Evolutionary conservation across 2,888 invertebrate species (phyloP), one percentile per base, ranked within the genome.

Genomic region (Xiphydria camelus): DNA sequence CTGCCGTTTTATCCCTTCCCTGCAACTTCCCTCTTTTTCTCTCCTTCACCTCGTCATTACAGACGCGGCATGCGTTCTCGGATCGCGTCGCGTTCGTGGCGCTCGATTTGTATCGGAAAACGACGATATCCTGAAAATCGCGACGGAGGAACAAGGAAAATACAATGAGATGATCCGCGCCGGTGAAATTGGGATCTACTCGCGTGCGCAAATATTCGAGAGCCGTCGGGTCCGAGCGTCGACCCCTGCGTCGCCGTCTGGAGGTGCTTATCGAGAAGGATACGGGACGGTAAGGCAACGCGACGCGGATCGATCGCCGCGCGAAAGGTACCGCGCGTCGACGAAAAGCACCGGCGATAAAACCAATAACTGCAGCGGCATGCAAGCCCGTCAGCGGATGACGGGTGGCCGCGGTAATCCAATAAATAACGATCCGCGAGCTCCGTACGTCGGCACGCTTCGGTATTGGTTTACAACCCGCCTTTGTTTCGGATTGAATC

Each of bases 21-120:
- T 29, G 15, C 37, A 2, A 33, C 39, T 41, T 19, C 40, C 31
- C 22, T 58, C 49, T 37, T 45, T 52, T 46, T 35, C 50, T 47
- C 45, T 50, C 53, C 47, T 57, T 47, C 49, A 45, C 53, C 58
- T 55, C 51, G 62, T 68, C 66, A 66, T 72, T 70, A 69, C 49
- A 35, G 56, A 68, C 70, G 67, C 69, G 69, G 64, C 64, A 70
- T 68, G 69, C 69, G 70, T 70, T 69, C n/a, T n/a, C 66, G 69
- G 70, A 70, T 70, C 68, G 68, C 66, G 66, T 53, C 62, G 61
- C 70, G 67, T 68, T 72, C 66, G 69, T 71, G n/a, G n/a, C n/a
- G 70, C 70, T 72, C 70, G 72, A 71, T 71, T 72, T 72, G 64
- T 72, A 70, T 67, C 68, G 64, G 65, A 68, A 68, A 72, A 70